Evolutionary conservation across 1,140 invertebrate species (phyloP).

Genomic region (Scaptodrosophila lebanonensis): DNA sequence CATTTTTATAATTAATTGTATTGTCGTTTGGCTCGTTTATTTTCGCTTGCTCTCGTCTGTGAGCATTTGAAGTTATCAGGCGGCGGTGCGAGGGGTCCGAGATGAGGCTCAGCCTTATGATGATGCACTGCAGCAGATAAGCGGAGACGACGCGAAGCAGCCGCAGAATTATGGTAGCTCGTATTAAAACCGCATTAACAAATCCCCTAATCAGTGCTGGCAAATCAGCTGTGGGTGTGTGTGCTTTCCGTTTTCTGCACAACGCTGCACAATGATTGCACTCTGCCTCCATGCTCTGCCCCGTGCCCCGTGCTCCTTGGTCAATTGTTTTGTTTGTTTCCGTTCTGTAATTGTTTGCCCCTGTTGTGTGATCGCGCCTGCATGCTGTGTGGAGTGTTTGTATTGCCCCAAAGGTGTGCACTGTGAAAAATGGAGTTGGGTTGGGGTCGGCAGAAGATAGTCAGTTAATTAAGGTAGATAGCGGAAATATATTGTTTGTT

Average conservation of each 20-base stretch:
- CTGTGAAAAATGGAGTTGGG: conserved; percentile 13
- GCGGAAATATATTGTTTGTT: no score
- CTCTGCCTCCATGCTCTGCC: conserved; percentile 4
- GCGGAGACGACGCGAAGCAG: conserved; percentile 38
- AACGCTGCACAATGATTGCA: conserved; percentile 20
- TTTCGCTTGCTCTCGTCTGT: conserved; percentile 9
- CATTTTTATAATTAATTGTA: conserved; percentile 76
- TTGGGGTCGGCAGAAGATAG: no score
- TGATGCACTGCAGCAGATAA: conserved; percentile 30
- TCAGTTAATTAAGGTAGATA: no score
- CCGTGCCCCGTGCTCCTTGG: neutral
- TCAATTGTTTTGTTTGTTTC: conserved; percentile 19
- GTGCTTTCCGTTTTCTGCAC: conserved; percentile 3
- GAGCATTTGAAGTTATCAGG: neutral
- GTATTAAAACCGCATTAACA: conserved; percentile 71
- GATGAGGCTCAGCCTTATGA: conserved; percentile 8
- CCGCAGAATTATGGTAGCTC: conserved; percentile 20
- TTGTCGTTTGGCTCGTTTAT: conserved; percentile 54
- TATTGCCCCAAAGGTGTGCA: conserved; percentile 3
- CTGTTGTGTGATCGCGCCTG: conserved; percentile 14
- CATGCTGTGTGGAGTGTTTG: conserved; percentile 2
- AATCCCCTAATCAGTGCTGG: conserved; percentile 65
- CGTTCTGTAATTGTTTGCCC: conserved; percentile 29
- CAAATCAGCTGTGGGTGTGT: conserved; percentile 42
- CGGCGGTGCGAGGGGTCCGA: no score